Evolutionary conservation across 2,888 invertebrate species (phyloP).

Genomic region (Ormyrus nitidulus): DNA sequence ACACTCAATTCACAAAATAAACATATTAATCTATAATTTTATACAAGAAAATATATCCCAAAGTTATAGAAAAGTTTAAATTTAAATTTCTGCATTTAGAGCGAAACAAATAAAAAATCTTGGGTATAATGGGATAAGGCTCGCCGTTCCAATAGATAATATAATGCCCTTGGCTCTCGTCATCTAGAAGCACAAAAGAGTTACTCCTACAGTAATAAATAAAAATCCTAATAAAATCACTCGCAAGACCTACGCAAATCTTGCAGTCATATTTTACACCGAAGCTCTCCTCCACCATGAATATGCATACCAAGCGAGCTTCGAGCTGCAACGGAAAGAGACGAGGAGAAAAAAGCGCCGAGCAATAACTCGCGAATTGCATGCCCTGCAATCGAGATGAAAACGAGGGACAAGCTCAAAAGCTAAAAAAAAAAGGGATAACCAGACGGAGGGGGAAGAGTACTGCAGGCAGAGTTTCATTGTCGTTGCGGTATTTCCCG

Average conservation of each 20-base stretch:
- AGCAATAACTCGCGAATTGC: conserved; percentile 19
- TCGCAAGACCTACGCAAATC: background rate
- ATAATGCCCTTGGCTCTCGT: no score
- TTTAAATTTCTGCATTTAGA: no score
- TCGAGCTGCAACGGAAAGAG: background rate
- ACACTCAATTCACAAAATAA: no score
- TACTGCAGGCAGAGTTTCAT: background rate
- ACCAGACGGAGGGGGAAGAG: no score
- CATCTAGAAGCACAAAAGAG: no score
- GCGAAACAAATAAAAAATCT: no score
- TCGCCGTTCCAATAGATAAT: no score
- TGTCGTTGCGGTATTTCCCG: background rate
- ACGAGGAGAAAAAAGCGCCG: background rate
- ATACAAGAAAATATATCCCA: no score
- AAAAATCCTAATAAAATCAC: conserved; percentile 16
- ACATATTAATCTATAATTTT: no score
- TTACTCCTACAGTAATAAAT: no score
- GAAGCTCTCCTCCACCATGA: background rate
- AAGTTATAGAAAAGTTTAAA: no score
- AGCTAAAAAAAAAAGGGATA: background rate
- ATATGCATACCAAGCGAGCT: conserved; percentile 3
- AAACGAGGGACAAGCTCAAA: background rate
- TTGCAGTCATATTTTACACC: background rate
- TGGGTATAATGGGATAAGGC: no score
- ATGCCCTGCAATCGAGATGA: conserved; percentile 14